Evolutionary conservation across 2,888 invertebrate species (phyloP).

Genomic region (Microctonus hyperodae): DNA sequence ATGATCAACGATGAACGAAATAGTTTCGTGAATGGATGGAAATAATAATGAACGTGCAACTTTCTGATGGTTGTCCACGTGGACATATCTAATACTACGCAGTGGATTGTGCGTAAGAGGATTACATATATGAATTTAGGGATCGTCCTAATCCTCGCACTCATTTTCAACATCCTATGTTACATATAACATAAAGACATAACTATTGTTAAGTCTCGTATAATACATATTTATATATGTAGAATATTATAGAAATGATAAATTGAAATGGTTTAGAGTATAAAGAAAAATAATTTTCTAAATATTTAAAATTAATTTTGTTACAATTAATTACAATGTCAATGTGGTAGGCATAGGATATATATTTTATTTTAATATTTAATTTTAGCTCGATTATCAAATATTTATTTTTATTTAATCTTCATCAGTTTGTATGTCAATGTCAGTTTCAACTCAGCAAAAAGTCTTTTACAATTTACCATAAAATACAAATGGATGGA

Average conservation of each 20-base stretch:
- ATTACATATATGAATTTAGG: constrained; percentile 41
- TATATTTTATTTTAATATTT: too few species aligned
- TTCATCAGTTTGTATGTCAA: neutral
- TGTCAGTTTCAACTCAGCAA: neutral
- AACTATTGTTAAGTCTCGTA: too few species aligned
- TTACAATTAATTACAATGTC: too few species aligned
- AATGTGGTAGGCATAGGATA: too few species aligned
- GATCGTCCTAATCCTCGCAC: constrained; percentile 37
- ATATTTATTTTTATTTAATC: too few species aligned
- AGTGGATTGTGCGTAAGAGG: constrained; percentile 27
- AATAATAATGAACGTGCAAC: constrained; percentile 6
- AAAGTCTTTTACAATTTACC: neutral
- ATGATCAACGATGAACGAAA: neutral
- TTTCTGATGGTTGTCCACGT: constrained; percentile 33
- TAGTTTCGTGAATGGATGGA: constrained; percentile 1
- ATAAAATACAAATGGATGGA: neutral
- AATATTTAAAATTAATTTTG: too few species aligned
- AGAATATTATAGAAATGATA: too few species aligned
- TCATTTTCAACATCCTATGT: constrained; percentile 26
- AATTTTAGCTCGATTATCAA: too few species aligned
- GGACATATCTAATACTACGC: constrained; percentile 32
- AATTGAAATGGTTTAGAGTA: too few species aligned
- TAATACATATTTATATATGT: too few species aligned
- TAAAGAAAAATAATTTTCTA: too few species aligned
- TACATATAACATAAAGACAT: constrained; percentile 22